Base-by-base conservation (phyloP, 2,888 invertebrate genomes). In the Dryobota labecula region DNA sequence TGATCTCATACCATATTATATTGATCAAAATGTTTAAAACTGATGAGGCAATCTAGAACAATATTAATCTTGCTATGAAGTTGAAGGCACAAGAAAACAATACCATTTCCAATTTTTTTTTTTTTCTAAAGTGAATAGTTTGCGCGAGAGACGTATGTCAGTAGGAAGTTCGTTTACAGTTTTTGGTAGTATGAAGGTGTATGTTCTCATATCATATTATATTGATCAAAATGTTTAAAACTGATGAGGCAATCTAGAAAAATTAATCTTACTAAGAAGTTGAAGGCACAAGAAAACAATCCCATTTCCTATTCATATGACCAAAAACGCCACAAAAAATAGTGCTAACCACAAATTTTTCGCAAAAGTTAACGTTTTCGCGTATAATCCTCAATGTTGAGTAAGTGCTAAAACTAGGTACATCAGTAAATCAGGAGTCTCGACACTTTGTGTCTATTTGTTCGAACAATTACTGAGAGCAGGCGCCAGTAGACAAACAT, bases 401-500 rank as follows among this genome's bases (percentile, higher is more conserved):
- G 87, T 90, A 92, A 92, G 91, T 92, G 92, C 92, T 94, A 94
- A 94, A 94, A 93, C 94, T 92, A 91, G 92, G 92, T 93, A 95
- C 93, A 93, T 95, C 92, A 94, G 93, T 93, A 92, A 92, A 95
- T 94, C 94, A 91, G 92, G 82, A 92, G 90, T 91, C 91, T 87
- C 89, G 90, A 82, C 90, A 80, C 76, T 86, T 81, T 86, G 83
- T 86, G 88, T 89, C 79, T 94, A 92, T 95, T 95, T 95, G 93
- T 92, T 86, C 92, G 91, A 90, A 91, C 92, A 94, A 95, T 95
- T 94, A 95, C 93, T 92, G 89, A 91, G 83, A 86, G 84, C 89
- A 92, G 95, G 95, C 95, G 95, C 95, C 95, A 92, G 92, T 92
- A 89, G 90, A 89, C 94, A 95, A 95, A 95, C 90, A 94, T 85